These are phyloP conservation scores for Typhlichthys eigenmanni DNA, from an alignment of 2,797 vertebrate species.

Conservation along the genomic window DNA sequence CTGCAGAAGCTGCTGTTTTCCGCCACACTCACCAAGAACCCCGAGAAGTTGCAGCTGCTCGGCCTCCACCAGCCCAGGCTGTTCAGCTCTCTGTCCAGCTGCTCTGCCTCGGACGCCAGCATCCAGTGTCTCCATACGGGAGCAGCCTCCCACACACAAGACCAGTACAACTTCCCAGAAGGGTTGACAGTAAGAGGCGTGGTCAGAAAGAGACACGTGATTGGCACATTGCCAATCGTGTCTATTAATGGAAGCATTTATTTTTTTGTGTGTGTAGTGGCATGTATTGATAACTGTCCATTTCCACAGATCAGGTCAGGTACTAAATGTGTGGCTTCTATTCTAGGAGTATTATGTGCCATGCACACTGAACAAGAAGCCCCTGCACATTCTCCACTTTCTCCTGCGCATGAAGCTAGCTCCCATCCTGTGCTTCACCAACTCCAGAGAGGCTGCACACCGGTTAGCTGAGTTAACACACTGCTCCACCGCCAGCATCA, in stretches of 20 bases:
- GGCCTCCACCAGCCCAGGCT: slow-evolving; percentile 88
- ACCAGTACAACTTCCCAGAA: slow-evolving; percentile 83
- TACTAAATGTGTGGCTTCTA: background rate
- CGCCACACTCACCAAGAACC: slow-evolving; percentile 92
- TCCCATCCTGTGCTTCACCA: slow-evolving; percentile 91
- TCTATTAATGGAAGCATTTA: no score
- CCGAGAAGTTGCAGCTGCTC: slow-evolving; percentile 91
- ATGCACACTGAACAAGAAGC: slow-evolving; percentile 86
- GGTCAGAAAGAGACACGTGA: background rate
- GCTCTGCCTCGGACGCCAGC: background rate
- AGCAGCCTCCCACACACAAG: slow-evolving; percentile 12
- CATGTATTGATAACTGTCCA: no score
- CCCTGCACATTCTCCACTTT: slow-evolving; percentile 87
- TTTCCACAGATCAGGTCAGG: background rate
- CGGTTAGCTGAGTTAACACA: slow-evolving; percentile 72
- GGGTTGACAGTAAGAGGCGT: slow-evolving; percentile 80
- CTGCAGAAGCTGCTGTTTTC: slow-evolving; percentile 97
- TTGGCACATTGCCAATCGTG: no score
- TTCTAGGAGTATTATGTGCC: slow-evolving; percentile 89
- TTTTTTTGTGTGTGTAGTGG: background rate
- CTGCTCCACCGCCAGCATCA: background rate
- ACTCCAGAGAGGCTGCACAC: slow-evolving; percentile 90
- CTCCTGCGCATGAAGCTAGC: slow-evolving; percentile 80
- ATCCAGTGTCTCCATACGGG: background rate
- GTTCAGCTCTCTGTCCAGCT: slow-evolving; percentile 80